Evolutionary conservation across 2,797 vertebrate genomes (phyloP).

Genomic region (Typhlichthys subterraneus): DNA sequence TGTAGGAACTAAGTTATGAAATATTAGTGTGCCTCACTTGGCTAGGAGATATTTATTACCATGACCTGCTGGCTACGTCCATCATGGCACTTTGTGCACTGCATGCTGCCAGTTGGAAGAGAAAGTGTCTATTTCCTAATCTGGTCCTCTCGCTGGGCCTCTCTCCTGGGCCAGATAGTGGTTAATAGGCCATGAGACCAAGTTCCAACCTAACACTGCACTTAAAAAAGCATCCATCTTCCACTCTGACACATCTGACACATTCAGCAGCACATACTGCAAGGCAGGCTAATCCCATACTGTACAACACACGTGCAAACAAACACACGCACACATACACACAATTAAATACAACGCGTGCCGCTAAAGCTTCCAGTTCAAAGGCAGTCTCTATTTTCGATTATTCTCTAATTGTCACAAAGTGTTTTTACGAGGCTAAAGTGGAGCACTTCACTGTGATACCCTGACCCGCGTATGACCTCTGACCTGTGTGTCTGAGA

Average conservation of each 20-base stretch:
- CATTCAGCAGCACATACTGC: slow-evolving; percentile 27
- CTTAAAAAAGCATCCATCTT: slow-evolving; percentile 68
- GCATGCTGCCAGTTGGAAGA: slow-evolving; percentile 45
- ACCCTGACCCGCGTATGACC: slow-evolving; percentile 42
- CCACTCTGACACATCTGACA: slow-evolving; percentile 42
- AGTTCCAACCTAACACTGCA: slow-evolving; percentile 68
- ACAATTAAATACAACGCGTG: background rate
- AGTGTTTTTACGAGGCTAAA: background rate
- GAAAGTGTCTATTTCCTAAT: slow-evolving; percentile 60
- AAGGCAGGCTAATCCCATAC: slow-evolving; percentile 10
- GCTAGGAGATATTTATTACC: slow-evolving; percentile 55
- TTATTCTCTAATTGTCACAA: background rate
- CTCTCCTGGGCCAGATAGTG: slow-evolving; percentile 35
- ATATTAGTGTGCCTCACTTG: slow-evolving; percentile 12
- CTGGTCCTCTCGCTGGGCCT: slow-evolving; percentile 29
- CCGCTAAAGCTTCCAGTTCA: too few species aligned
- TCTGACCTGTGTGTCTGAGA: slow-evolving; percentile 32
- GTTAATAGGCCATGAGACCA: slow-evolving; percentile 61
- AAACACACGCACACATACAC: slow-evolving; percentile 20
- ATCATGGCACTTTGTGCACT: slow-evolving; percentile 39
- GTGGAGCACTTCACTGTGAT: slow-evolving; percentile 22
- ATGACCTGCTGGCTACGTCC: slow-evolving; percentile 48
- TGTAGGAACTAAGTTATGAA: slow-evolving; percentile 19
- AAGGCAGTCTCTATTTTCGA: background rate
- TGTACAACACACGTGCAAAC: slow-evolving; percentile 11